phyloP scores from a whole-genome alignment of 2,113 vertebrate genomes.

The Chinchilla lanigera region DNA sequence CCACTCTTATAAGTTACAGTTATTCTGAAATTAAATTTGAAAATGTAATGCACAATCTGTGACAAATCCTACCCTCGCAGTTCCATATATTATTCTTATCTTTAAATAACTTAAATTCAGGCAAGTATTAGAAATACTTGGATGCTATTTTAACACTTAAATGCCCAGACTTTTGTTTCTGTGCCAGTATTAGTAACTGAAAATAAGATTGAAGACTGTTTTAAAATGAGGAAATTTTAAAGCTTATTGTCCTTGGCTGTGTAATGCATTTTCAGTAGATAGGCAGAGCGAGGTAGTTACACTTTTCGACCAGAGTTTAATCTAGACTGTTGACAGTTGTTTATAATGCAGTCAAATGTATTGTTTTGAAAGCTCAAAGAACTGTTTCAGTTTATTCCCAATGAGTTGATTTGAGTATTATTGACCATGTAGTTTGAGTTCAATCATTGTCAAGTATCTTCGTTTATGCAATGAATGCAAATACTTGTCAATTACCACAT shows the following conservation, averaged over 20 bases:
- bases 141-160: conserved; percentile 6
- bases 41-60: conserved; percentile 22
- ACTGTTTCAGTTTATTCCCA: conserved; percentile 25
- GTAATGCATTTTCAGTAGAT: background rate
- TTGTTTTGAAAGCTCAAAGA: conserved; percentile 27
- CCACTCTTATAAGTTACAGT: background rate
- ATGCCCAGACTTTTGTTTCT: background rate
- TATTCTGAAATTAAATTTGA: conserved; percentile 56
- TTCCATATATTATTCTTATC: background rate
- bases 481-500: conserved; percentile 9
- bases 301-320: background rate
- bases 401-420: background rate
- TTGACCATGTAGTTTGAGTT: background rate
- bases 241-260: background rate
- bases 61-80: background rate
- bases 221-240: conserved; percentile 5
- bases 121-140: background rate
- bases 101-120: conserved; percentile 50
- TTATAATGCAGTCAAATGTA: background rate
- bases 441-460: background rate
- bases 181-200: background rate
- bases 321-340: background rate
- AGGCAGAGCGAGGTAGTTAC: background rate
- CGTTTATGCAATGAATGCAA: background rate
- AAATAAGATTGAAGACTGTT: background rate